Evolutionary conservation across 2,888 invertebrate species (phyloP).

Genomic region (Macrosoma leucophasiata): DNA sequence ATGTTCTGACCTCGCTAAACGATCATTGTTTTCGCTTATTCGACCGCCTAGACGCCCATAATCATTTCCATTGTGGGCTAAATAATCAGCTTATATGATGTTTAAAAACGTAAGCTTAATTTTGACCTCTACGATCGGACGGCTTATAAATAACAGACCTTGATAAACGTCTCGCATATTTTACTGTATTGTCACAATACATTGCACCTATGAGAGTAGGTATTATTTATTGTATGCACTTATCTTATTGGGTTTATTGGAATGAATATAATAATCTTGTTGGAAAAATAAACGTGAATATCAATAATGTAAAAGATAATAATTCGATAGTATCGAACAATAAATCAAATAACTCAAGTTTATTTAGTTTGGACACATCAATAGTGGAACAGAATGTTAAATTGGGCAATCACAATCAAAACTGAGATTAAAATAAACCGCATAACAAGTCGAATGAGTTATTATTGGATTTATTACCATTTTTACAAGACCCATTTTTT

Average conservation of each 20-base stretch:
- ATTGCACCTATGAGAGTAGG: conserved; percentile 16
- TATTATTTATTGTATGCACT: conserved; percentile 25
- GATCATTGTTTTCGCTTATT: conserved; percentile 38
- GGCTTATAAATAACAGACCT: conserved; percentile 32
- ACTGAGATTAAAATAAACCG: too few relatives aligned
- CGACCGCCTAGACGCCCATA: conserved; percentile 36
- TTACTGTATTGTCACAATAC: conserved; percentile 14
- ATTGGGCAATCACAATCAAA: too few relatives aligned
- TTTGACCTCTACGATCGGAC: conserved; percentile 31
- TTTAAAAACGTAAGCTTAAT: conserved; percentile 25
- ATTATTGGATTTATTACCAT: too few relatives aligned
- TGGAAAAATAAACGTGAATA: conserved; percentile 18
- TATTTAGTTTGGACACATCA: too few relatives aligned
- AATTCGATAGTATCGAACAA: too few relatives aligned
- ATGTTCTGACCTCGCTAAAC: conserved; percentile 34
- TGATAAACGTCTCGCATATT: conserved; percentile 26
- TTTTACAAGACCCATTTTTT: too few relatives aligned
- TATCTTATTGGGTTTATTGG: conserved; percentile 26
- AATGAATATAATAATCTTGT: conserved; percentile 23
- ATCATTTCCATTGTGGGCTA: conserved; percentile 23
- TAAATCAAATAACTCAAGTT: too few relatives aligned
- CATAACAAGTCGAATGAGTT: too few relatives aligned
- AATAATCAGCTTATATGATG: conserved; percentile 25
- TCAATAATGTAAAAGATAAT: too few relatives aligned
- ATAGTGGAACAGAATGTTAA: too few relatives aligned